phyloP scores from a whole-genome alignment of 2,797 vertebrate genomes.

The Chiropotes sagulatus region DNA sequence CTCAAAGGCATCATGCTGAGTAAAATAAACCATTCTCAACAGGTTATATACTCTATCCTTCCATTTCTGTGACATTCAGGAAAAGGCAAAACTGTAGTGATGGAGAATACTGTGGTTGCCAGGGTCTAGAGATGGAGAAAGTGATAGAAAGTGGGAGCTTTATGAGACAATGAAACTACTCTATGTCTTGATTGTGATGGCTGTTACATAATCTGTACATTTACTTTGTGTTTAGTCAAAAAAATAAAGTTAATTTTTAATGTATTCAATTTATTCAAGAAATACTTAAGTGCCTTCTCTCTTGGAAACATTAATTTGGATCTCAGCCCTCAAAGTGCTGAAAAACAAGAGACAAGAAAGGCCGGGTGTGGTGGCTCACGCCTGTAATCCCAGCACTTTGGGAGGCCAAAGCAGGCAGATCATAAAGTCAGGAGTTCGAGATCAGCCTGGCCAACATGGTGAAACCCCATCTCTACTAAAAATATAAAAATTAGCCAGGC shows the following conservation, averaged over 20 bases:
- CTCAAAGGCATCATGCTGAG: neutral
- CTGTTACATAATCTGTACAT: neutral
- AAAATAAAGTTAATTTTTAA: neutral
- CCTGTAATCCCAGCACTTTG: too few relatives aligned
- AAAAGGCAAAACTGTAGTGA: neutral
- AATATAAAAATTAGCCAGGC: too few relatives aligned
- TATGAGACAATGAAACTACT: neutral
- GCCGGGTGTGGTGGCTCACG: too few relatives aligned
- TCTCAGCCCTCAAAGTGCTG: neutral
- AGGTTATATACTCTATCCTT: neutral
- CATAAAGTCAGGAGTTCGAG: too few relatives aligned
- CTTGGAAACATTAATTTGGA: neutral
- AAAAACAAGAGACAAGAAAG: neutral
- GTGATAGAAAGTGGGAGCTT: neutral
- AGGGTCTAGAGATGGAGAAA: neutral
- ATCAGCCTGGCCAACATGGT: too few relatives aligned
- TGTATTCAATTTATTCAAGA: neutral
- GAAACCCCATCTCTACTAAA: too few relatives aligned
- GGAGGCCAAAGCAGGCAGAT: too few relatives aligned
- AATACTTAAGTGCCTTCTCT: neutral
- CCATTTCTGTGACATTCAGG: neutral
- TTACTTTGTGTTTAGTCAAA: neutral
- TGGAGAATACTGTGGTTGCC: neutral
- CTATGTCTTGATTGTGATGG: neutral
- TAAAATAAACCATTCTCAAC: neutral